These are phyloP conservation scores for Heliconius melpomene DNA, from an alignment of 1,140 invertebrate species.

Conservation along the genomic window DNA sequence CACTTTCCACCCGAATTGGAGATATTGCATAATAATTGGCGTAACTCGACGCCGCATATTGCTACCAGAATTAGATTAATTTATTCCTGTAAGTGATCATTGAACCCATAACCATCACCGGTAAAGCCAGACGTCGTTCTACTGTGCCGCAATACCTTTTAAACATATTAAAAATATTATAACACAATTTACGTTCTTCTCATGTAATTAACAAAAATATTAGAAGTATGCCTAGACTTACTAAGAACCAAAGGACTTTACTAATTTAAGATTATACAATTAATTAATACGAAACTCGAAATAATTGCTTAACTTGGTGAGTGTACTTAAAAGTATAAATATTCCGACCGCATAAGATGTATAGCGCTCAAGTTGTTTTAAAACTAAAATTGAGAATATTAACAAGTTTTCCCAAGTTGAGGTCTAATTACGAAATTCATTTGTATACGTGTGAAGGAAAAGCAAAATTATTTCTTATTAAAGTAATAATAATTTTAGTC, in stretches of 20 bases:
- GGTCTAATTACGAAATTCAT: conserved; percentile 5
- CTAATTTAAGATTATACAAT: background rate
- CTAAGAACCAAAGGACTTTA: background rate
- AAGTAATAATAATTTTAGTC: no score
- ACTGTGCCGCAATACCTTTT: background rate
- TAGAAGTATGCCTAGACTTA: no score
- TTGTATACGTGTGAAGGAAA: conserved; percentile 15
- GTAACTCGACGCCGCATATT: background rate
- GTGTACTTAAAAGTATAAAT: conserved; percentile 10
- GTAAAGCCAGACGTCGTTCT: no score
- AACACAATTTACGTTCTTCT: no score
- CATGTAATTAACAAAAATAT: no score
- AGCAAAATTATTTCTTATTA: background rate
- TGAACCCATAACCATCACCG: background rate
- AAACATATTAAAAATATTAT: background rate
- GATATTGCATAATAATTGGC: background rate
- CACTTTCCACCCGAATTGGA: background rate
- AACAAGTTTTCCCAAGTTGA: background rate
- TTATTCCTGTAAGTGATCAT: background rate
- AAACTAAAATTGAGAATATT: conserved; percentile 16
- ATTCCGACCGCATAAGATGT: conserved; percentile 1
- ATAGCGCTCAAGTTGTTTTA: conserved; percentile 8
- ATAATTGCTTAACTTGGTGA: background rate
- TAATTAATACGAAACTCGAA: conserved; percentile 10
- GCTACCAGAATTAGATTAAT: background rate